A percentile compares a stretch with the other conserved stretches of the same genome.
These are phyloP conservation scores for Ptilodon capucinus DNA, from an alignment of 2,888 invertebrate genomes.

Conservation along the genomic window DNA sequence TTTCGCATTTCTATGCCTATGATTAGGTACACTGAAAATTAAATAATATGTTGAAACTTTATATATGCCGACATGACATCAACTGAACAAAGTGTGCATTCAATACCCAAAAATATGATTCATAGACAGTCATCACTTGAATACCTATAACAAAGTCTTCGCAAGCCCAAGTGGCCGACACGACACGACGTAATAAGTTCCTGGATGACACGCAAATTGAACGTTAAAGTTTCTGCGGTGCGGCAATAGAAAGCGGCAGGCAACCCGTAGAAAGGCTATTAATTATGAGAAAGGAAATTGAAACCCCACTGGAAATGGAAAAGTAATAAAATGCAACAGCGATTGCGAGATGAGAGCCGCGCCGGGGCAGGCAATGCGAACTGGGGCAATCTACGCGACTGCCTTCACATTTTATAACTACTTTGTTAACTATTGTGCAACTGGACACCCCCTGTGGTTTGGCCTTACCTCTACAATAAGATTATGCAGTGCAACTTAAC, in stretches of 20 bases:
- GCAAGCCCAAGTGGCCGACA: slow-evolving; percentile 9
- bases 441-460: slow-evolving; percentile 11
- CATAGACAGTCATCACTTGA: too few species aligned
- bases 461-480: slow-evolving; percentile 1
- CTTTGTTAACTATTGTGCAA: slow-evolving; percentile 23
- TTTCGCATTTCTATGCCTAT: too few species aligned
- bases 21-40: too few species aligned
- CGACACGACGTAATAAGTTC: slow-evolving; percentile 47
- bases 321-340: slow-evolving; percentile 82
- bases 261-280: slow-evolving; percentile 75
- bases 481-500: background rate
- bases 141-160: background rate
- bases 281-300: slow-evolving; percentile 81
- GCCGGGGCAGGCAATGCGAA: slow-evolving; percentile 31
- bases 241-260: slow-evolving; percentile 70
- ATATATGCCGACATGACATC: too few species aligned
- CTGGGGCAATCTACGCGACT: slow-evolving; percentile 44
- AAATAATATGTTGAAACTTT: too few species aligned
- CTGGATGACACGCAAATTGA: slow-evolving; percentile 66
- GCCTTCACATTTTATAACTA: slow-evolving; percentile 30
- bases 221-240: slow-evolving; percentile 66
- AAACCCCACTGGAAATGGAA: slow-evolving; percentile 81
- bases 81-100: too few species aligned
- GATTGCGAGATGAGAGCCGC: slow-evolving; percentile 73
- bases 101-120: too few species aligned